Conservation (phyloP, 2,888 invertebrate genomes). For the Sycophila texana region DNA sequence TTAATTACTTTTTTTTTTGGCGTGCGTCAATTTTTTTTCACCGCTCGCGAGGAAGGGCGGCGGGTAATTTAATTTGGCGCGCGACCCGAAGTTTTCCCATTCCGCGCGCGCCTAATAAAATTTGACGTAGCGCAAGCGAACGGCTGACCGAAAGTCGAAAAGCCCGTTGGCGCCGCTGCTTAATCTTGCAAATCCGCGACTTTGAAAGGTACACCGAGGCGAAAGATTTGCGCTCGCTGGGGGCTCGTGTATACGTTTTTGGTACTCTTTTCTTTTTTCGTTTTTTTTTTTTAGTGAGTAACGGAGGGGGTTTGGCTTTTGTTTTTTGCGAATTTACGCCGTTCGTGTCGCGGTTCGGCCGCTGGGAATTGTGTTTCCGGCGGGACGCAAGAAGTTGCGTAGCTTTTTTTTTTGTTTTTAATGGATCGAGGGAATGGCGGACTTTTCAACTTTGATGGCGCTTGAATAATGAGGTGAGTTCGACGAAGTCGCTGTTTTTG, state of each 20-base stretch:
- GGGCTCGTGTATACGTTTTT: background rate
- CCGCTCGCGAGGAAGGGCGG: background rate
- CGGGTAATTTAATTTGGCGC: constrained; percentile 37
- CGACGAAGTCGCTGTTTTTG: too few relatives aligned
- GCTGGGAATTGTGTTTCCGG: background rate
- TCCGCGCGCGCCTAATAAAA: constrained; percentile 36
- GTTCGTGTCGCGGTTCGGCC: too few relatives aligned
- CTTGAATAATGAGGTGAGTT: constrained; percentile 4
- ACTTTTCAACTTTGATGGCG: constrained; percentile 2
- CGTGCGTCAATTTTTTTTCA: background rate
- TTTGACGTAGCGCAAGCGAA: constrained; percentile 9
- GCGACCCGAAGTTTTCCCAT: constrained; percentile 35
- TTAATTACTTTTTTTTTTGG: background rate
- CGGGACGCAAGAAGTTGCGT: background rate
- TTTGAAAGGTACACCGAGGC: constrained; percentile 6
- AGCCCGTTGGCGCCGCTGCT: background rate
- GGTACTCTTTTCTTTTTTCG: background rate
- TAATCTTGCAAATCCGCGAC: constrained; percentile 30
- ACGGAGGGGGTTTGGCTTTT: background rate
- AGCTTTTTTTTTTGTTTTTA: background rate
- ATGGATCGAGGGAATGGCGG: constrained; percentile 4
- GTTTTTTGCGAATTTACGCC: background rate
- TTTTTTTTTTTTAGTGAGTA: background rate
- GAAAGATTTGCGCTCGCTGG: constrained; percentile 6
- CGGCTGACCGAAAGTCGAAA: background rate